These are phyloP conservation scores for Parauchenoglanis ngamensis DNA, from an alignment of 2,797 vertebrate genomes.

Conservation along the genomic window DNA sequence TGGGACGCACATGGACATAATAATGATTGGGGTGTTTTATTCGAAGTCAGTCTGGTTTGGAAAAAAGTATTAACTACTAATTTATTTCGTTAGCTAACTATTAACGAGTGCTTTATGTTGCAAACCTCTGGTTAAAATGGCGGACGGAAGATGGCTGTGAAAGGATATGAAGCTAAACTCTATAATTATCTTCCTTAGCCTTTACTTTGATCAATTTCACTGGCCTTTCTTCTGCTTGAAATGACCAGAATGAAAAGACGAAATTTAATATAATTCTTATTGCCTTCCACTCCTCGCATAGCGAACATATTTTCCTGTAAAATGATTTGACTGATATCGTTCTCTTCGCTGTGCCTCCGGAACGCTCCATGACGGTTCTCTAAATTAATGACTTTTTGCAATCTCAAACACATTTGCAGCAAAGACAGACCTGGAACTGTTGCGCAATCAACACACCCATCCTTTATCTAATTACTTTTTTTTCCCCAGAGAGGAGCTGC, in stretches of 20 bases:
- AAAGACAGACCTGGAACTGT: neutral
- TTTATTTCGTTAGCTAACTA: neutral
- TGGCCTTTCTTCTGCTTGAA: neutral
- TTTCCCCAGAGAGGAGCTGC: neutral
- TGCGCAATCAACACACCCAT: neutral
- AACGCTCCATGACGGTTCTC: slow-evolving; percentile 8
- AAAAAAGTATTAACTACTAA: neutral
- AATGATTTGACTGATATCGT: neutral
- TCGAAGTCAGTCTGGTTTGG: neutral
- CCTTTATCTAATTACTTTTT: slow-evolving; percentile 14
- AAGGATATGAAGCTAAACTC: neutral
- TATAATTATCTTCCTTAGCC: neutral
- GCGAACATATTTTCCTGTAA: slow-evolving; percentile 6
- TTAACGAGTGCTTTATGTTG: neutral
- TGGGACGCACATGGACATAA: neutral
- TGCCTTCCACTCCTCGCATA: neutral
- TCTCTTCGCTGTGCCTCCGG: neutral
- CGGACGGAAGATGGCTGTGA: no score
- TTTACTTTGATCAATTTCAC: neutral
- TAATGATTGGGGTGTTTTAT: neutral
- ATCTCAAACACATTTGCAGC: slow-evolving; percentile 11
- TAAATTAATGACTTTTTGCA: slow-evolving; percentile 28
- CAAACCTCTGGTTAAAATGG: neutral
- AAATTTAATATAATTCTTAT: neutral
- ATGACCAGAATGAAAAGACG: neutral